Base-by-base conservation (phyloP, 2,113 vertebrate species). In the Mesitornis unicolor region DNA sequence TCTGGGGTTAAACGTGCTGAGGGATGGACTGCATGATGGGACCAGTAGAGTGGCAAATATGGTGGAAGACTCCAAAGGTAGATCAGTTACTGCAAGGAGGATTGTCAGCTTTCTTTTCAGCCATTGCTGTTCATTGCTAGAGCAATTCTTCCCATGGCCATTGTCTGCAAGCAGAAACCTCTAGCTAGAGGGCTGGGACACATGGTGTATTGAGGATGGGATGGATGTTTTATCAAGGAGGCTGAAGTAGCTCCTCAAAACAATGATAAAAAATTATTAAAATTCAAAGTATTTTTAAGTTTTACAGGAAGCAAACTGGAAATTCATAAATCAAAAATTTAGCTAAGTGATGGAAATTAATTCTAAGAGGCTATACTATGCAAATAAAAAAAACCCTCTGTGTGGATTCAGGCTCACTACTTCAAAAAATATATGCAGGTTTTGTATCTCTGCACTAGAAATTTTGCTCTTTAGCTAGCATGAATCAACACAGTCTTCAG, bases 271-370 rank as follows among this genome's bases (percentile, higher is more conserved):
- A 91, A 25, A 51, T 12, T n/a, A 22, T 3, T 2, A 63, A 82
- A 64, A 73, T 69, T 2, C 4, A 45, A 13, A 60, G 42, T 38
- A 68, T 75, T 51, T 87, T 69, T 8, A 69, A 18, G 21, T 71
- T 79, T 91, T 87, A 76, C 9, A 57, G n/a, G 19, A 48, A 87
- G 4, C 1, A 83, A 69, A 71, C 12, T n/a, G 63, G 28, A 90
- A 87, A 76, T 26, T 36, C 4, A 24, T 54, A 13, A 51, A 69
- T 91, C 42, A 40, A 56, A 93, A 85, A 10, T 38, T 36, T 3
- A 61, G 22, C 21, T 80, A 85, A 75, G 7, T 84, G 74, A 57
- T 89, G 35, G 40, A 94, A 91, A 96, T 84, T 21, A 87, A 67
- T 87, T 93, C 65, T 48, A 87, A 92, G 48, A 71, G 45, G n/a